These are phyloP conservation scores for Daubentonia madagascariensis DNA, from an alignment of 2,113 vertebrate species.

Conservation along the genomic window DNA sequence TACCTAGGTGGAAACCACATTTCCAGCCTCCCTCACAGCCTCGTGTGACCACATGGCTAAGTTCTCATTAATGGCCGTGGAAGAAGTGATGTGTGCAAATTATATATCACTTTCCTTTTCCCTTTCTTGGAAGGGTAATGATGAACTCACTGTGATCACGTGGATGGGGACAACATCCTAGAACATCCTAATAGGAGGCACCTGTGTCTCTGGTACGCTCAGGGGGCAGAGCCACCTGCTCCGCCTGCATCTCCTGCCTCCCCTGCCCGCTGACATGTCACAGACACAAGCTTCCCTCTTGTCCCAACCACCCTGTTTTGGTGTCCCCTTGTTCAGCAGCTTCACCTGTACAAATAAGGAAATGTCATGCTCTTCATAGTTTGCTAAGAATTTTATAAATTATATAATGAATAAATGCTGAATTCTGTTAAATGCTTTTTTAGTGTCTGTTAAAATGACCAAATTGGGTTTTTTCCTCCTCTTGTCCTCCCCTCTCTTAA, in stretches of 20 bases:
- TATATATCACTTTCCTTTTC: too few species aligned
- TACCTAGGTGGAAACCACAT: too few species aligned
- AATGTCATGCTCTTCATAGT: background rate
- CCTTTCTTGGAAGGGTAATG: background rate
- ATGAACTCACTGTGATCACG: background rate
- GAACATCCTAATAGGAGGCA: accelerated
- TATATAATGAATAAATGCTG: background rate
- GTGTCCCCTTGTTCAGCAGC: background rate
- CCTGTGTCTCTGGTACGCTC: background rate
- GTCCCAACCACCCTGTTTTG: too few species aligned
- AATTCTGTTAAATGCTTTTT: accelerated
- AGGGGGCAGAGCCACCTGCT: background rate
- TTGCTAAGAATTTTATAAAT: background rate
- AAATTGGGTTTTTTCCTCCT: accelerated
- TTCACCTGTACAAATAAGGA: background rate
- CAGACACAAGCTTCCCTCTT: background rate
- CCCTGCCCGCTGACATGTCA: accelerated
- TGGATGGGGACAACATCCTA: background rate
- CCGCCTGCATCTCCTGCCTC: accelerated
- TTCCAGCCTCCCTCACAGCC: background rate
- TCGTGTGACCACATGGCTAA: background rate
- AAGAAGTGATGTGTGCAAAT: background rate
- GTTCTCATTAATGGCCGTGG: background rate
- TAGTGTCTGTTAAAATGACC: background rate
- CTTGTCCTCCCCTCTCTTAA: background rate